Base-by-base conservation (phyloP, 2,888 invertebrate species). In the Panorpa germanica region DNA sequence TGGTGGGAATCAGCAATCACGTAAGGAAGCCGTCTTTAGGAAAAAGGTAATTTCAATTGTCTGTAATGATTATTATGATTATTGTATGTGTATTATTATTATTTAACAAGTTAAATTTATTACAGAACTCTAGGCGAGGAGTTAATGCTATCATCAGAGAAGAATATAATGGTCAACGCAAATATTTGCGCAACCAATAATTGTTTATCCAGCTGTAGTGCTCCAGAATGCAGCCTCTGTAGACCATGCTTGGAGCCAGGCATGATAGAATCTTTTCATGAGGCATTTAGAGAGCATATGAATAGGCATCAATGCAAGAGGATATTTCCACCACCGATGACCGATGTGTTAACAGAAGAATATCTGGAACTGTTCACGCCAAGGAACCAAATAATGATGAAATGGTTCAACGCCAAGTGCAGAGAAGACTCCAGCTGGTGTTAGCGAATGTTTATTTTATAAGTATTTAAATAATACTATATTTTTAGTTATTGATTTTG, bases 401-500 rank as follows among this genome's bases (percentile, higher is more conserved):
- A 71, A 35, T 95, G 93, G 93, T 88, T 78, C 50, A 67, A 76
- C 51, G 85, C 80, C 28, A 93, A 91, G 59, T 95, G 93, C 48
- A 58, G 70, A 38, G 55, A 65, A 35, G 86, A 93, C 45, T 39
- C 52, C 4, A 63, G 69, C 17, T 93, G 88, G 83, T 93, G 93
- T 47, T n/a, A n/a, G n/a, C n/a, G n/a, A n/a, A n/a, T n/a, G n/a
- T n/a, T n/a, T n/a, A n/a, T n/a, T n/a, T n/a, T n/a, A n/a, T n/a
- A n/a, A n/a, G n/a, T n/a, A n/a, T n/a, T n/a, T n/a, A n/a, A n/a
- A n/a, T n/a, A n/a, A n/a, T n/a, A n/a, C n/a, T n/a, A n/a, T n/a
- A n/a, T n/a, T n/a, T n/a, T n/a, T n/a, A n/a, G n/a, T n/a, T n/a
- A n/a, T n/a, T n/a, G n/a, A n/a, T n/a, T n/a, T n/a, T n/a, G n/a